Percentiles rank a stretch among this genome's conserved stretches.
Evolutionary conservation across 2,888 invertebrate species (phyloP).

Genomic region (Argyra leucocephala): DNA sequence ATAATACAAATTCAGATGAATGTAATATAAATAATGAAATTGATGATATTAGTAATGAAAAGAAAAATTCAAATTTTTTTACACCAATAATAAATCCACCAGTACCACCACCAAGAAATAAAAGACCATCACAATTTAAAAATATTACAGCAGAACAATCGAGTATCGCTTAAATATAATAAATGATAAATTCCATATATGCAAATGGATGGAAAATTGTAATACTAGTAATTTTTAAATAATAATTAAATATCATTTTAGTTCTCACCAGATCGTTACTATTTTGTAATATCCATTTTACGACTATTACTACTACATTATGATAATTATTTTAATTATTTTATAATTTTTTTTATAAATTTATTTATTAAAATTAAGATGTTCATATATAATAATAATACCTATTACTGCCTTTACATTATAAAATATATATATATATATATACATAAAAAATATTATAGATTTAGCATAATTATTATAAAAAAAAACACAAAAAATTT

Average conservation of each 20-base stretch:
- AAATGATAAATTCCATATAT: background rate
- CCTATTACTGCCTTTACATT: background rate
- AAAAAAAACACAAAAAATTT: no score
- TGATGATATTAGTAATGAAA: slow-evolving; percentile 15
- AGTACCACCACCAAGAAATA: slow-evolving; percentile 37
- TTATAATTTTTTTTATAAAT: background rate
- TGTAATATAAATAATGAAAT: slow-evolving; percentile 18
- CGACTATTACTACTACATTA: background rate
- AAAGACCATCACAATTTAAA: slow-evolving; percentile 31
- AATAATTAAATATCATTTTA: background rate
- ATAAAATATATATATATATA: background rate
- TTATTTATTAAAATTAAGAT: background rate
- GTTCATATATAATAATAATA: no score
- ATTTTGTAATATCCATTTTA: background rate
- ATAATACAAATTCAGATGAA: slow-evolving; percentile 15
- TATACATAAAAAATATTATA: background rate
- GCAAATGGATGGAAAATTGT: background rate
- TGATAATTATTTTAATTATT: background rate
- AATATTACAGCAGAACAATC: slow-evolving; percentile 33
- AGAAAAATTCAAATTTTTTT: slow-evolving; percentile 16
- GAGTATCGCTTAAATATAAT: slow-evolving; percentile 27
- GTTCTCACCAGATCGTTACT: background rate
- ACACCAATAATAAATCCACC: slow-evolving; percentile 24
- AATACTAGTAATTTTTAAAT: background rate
- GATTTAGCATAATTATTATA: no score